Evolutionary conservation across 2,113 vertebrate genomes (phyloP).

Genomic region (Sclerurus mexicanus): DNA sequence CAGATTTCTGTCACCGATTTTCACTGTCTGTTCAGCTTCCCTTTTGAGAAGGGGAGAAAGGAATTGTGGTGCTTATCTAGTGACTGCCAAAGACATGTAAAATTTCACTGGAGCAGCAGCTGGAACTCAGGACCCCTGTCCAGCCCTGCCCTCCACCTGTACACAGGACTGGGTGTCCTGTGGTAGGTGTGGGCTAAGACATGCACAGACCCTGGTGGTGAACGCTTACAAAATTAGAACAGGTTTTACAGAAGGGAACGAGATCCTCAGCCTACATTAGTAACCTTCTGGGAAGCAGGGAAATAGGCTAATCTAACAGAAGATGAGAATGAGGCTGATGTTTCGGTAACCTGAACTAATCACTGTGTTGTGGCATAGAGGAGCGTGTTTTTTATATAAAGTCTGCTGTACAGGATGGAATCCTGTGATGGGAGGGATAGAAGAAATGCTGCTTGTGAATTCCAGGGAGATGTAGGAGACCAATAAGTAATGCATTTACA

Average conservation of each 20-base stretch:
- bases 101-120: background rate
- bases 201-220: background rate
- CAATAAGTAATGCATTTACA: background rate
- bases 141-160: background rate
- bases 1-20: background rate
- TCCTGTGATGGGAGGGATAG: background rate
- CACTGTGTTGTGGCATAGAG: background rate
- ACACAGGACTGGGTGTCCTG: background rate
- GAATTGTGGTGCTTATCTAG: background rate
- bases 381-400: background rate
- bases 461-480: background rate
- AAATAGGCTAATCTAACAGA: background rate
- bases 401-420: background rate
- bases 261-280: rapidly evolving
- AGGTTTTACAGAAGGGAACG: background rate
- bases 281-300: background rate
- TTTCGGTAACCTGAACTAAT: background rate
- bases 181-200: background rate
- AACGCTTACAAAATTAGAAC: background rate
- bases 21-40: background rate
- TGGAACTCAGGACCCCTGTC: background rate
- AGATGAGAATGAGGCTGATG: background rate
- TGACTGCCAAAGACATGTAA: background rate
- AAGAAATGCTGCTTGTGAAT: background rate
- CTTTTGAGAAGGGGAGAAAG: background rate